Percentiles rank a stretch among this genome's conserved stretches.
Evolutionary conservation across 1,140 invertebrate genomes (phyloP).

Genomic region (Listronotus bonariensis): DNA sequence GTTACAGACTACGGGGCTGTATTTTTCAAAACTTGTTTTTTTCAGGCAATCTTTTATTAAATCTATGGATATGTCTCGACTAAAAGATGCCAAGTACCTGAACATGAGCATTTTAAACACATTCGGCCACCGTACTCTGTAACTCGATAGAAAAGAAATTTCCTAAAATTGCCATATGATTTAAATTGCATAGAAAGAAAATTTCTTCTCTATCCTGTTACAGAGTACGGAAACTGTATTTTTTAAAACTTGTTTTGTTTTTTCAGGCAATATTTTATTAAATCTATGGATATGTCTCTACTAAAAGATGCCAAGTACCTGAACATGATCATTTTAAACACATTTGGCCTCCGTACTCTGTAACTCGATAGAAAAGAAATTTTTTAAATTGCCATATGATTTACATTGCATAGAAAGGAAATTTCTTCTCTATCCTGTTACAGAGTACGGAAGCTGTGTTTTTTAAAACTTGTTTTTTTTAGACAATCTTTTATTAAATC

Average conservation of each 20-base stretch:
- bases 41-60: slow-evolving; percentile 35
- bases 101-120: slow-evolving; percentile 49
- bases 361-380: no score
- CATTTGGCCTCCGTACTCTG: no score
- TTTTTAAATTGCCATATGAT: no score
- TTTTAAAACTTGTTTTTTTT: no score
- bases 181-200: no score
- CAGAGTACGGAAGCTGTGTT: no score
- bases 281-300: slow-evolving; percentile 45
- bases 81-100: slow-evolving; percentile 46
- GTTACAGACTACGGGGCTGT: neutral
- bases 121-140: no score
- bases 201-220: neutral
- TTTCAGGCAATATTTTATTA: slow-evolving; percentile 31
- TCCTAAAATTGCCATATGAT: no score
- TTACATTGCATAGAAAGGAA: no score
- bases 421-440: neutral
- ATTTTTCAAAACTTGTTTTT: neutral
- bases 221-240: no score
- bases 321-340: slow-evolving; percentile 48
- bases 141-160: no score
- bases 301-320: slow-evolving; percentile 47
- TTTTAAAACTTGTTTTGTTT: no score
- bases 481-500: slow-evolving; percentile 35
- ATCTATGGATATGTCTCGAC: slow-evolving; percentile 45